Evolutionary conservation across 35 echinoderm and acorn worm species (phyloP).

Genomic region (Eucidaris tribuloides): DNA sequence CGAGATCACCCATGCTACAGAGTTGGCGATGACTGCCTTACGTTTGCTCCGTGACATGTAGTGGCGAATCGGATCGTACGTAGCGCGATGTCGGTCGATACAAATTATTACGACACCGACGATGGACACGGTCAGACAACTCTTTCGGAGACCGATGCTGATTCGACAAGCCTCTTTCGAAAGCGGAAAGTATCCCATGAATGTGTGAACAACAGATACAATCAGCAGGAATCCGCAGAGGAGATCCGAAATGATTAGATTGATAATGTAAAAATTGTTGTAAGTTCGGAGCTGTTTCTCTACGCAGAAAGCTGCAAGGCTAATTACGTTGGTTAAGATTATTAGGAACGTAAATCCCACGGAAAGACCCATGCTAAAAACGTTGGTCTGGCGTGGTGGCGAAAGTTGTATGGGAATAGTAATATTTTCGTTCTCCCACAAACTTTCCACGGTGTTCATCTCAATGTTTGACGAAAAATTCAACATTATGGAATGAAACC

Average conservation of each 20-base stretch:
- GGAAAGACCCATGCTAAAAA: no score
- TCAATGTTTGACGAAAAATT: no score
- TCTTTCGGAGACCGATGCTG: neutral
- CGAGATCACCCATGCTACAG: neutral
- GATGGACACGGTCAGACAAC: neutral
- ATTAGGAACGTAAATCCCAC: neutral
- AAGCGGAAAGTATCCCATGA: neutral
- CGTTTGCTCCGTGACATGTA: neutral
- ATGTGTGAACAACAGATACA: neutral
- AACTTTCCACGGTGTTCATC: no score
- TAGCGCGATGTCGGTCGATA: constrained; percentile 35
- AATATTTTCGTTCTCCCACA: no score
- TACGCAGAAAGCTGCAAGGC: neutral
- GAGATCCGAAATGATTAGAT: constrained; percentile 22
- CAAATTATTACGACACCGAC: constrained; percentile 28
- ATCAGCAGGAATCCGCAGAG: neutral
- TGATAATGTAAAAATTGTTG: constrained; percentile 44
- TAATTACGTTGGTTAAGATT: neutral
- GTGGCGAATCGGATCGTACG: constrained; percentile 19
- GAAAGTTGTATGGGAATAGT: no score
- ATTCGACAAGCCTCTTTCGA: constrained; percentile 5
- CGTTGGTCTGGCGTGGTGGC: no score
- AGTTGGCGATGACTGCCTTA: neutral
- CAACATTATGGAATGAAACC: no score
- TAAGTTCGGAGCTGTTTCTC: constrained; percentile 40